These are phyloP conservation scores for Orycteropus afer DNA, from an alignment of 2,113 vertebrate species.

Conservation along the genomic window DNA sequence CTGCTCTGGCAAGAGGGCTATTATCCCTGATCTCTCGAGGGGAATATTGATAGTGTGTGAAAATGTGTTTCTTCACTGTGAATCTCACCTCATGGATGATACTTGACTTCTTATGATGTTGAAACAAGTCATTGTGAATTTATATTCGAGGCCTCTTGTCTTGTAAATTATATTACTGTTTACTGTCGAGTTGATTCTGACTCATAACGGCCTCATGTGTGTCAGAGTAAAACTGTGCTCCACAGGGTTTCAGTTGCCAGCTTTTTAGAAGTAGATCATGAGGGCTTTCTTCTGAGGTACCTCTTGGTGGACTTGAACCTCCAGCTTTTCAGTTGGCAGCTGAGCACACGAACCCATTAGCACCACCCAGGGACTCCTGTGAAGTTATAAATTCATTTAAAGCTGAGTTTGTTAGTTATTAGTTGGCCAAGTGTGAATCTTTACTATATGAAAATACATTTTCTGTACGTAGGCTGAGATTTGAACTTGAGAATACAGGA, in stretches of 20 bases:
- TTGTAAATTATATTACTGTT: neutral
- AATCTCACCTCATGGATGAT: slow-evolving; percentile 34
- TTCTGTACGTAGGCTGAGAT: slow-evolving; percentile 7
- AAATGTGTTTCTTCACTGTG: slow-evolving; percentile 5
- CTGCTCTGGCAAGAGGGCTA: neutral
- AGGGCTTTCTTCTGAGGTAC: too few species aligned
- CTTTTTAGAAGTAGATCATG: too few species aligned
- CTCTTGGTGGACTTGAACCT: too few species aligned
- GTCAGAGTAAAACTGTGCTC: too few species aligned
- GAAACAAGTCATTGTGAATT: slow-evolving; percentile 5
- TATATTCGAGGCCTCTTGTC: slow-evolving; percentile 36
- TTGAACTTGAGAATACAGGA: neutral
- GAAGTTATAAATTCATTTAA: slow-evolving; percentile 45
- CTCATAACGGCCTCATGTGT: neutral
- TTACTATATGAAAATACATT: neutral
- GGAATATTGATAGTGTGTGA: neutral
- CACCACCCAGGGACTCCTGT: neutral
- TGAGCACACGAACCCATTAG: too few species aligned
- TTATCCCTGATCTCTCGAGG: neutral
- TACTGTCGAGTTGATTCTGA: neutral
- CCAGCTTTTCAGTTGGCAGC: too few species aligned
- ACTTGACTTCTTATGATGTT: slow-evolving; percentile 31
- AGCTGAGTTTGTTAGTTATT: neutral
- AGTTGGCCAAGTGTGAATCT: neutral
- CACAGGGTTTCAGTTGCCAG: too few species aligned